These are phyloP conservation scores for Lithobates sylvaticus DNA, from an alignment of 2,797 vertebrate species.

Conservation along the genomic window DNA sequence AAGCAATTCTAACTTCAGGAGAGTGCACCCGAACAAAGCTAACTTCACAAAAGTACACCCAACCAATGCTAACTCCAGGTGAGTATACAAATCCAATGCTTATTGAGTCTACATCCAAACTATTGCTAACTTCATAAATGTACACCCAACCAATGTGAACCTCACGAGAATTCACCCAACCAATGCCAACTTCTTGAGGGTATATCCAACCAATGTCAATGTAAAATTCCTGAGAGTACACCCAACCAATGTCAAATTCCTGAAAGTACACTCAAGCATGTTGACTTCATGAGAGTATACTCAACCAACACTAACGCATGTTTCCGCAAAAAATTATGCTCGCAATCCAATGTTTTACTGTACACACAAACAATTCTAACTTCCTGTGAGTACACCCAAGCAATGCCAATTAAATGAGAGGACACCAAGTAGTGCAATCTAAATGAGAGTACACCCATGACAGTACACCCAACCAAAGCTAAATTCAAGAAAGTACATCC, in stretches of 20 bases:
- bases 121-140: no score
- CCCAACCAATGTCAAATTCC: neutral
- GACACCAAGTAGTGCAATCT: neutral
- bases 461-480: neutral
- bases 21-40: neutral
- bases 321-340: no score
- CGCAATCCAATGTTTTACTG: no score
- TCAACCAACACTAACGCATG: no score
- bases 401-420: neutral
- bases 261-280: neutral
- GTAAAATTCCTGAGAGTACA: neutral
- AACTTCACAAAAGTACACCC: neutral
- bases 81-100: no score
- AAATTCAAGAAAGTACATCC: neutral
- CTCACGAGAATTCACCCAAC: no score
- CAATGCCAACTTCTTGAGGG: no score
- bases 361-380: neutral
- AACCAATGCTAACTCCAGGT: neutral
- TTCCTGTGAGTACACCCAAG: neutral
- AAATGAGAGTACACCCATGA: neutral
- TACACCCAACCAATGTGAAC: no score
- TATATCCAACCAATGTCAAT: no score
- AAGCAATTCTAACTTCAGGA: neutral
- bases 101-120: no score
- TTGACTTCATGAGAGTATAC: neutral